phyloP scores from a whole-genome alignment of 37 sponge, comb jelly and placozoan species.

The Chondrosia reniformis region DNA sequence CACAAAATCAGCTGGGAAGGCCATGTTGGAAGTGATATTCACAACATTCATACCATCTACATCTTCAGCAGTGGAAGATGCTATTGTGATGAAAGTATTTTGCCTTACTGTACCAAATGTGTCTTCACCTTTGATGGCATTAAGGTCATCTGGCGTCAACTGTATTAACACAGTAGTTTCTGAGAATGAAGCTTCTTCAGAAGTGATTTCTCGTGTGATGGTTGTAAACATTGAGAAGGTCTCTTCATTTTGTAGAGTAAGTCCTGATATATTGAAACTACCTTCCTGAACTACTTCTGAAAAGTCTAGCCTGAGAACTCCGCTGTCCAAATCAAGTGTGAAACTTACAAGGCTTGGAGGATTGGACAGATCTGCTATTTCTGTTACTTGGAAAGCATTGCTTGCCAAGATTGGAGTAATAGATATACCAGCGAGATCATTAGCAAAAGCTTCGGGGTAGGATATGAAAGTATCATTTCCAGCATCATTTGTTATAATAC shows the following conservation, averaged over 20 bases:
- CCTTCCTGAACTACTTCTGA: conserved; percentile 49
- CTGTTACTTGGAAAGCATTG: conserved; percentile 26
- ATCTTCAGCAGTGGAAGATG: conserved; percentile 44
- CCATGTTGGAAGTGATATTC: conserved; percentile 23
- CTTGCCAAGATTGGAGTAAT: conserved; percentile 15
- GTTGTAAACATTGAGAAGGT: conserved; percentile 11
- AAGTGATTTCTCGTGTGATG: not conserved
- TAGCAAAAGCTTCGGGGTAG: conserved; percentile 15
- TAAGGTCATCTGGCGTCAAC: conserved; percentile 39
- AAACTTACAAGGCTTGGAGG: conserved; percentile 73
- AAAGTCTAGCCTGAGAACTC: conserved; percentile 51
- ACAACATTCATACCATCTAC: conserved; percentile 43
- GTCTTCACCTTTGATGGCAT: conserved; percentile 54
- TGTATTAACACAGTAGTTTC: conserved; percentile 27
- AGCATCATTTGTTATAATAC: conserved; percentile 33
- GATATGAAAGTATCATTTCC: conserved; percentile 68
- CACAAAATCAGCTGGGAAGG: conserved; percentile 32
- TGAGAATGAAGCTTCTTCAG: no score
- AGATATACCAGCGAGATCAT: conserved; percentile 36
- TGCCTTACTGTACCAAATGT: conserved; percentile 29
- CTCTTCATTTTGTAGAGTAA: conserved; percentile 52
- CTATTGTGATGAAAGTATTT: conserved; percentile 64
- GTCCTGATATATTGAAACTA: conserved; percentile 43
- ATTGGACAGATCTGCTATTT: conserved; percentile 60
- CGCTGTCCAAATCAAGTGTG: conserved; percentile 69